These are phyloP conservation scores for Xiphorhynchus erythropygius DNA, from an alignment of 2,797 vertebrate genomes.

Conservation along the genomic window DNA sequence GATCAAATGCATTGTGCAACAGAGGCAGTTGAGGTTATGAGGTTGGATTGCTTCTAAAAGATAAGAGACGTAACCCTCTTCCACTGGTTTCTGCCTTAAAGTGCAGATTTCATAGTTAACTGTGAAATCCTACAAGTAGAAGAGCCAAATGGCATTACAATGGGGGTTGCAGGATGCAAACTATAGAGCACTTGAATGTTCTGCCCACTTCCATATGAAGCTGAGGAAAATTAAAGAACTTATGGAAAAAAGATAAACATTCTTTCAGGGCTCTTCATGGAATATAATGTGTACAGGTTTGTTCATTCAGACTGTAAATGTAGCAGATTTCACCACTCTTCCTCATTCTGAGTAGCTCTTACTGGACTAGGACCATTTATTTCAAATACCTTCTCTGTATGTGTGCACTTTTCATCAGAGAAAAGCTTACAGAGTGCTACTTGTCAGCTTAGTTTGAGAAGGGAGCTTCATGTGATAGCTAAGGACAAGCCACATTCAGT, in stretches of 20 bases:
- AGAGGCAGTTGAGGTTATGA: neutral
- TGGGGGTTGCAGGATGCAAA: neutral
- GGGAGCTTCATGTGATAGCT: neutral
- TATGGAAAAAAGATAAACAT: neutral
- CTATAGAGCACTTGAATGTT: neutral
- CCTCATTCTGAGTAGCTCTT: neutral
- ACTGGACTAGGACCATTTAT: neutral
- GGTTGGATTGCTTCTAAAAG: neutral
- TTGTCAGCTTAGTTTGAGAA: neutral
- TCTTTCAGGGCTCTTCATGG: neutral
- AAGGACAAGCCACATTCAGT: neutral
- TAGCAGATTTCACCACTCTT: neutral
- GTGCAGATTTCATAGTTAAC: neutral
- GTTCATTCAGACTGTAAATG: neutral
- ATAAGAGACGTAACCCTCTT: neutral
- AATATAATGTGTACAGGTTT: neutral
- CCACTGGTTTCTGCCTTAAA: neutral
- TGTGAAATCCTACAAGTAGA: neutral
- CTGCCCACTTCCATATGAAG: neutral
- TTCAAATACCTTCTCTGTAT: rapidly evolving
- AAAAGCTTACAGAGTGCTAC: neutral
- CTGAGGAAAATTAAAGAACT: neutral
- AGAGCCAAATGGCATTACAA: neutral
- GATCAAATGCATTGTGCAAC: neutral
- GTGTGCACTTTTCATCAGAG: neutral